phyloP scores from a whole-genome alignment of 2,888 invertebrate species.

The Ashinkailepas kermadecensis region DNA sequence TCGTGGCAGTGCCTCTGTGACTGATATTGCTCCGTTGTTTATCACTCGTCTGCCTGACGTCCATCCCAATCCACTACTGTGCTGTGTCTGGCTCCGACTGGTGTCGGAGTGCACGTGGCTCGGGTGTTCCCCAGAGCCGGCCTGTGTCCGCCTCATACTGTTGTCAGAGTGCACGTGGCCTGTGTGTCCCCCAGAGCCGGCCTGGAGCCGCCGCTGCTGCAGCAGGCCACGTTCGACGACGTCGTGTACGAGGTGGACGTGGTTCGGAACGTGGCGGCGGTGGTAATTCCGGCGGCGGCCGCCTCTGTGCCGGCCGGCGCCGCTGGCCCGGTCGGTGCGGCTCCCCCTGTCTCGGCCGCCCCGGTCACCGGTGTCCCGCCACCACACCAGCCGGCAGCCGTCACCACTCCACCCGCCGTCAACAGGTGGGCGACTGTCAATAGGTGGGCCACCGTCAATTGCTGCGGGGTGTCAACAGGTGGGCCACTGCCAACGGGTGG shows the following conservation, averaged over 20 bases:
- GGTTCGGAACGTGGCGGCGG: slow-evolving; percentile 65
- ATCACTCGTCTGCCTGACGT: too few relatives aligned
- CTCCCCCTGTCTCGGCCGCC: neutral
- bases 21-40: too few relatives aligned
- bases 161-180: neutral
- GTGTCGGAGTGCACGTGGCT: slow-evolving; percentile 8
- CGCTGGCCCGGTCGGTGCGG: neutral
- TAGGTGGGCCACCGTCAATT: neutral
- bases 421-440: neutral
- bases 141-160: neutral
- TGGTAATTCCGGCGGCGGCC: slow-evolving; percentile 2
- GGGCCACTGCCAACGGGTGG: too few relatives aligned
- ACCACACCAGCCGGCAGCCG: too few relatives aligned
- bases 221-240: slow-evolving; percentile 80
- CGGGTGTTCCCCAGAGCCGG: neutral
- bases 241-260: slow-evolving; percentile 71
- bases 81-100: too few relatives aligned
- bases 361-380: neutral
- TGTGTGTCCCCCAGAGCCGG: slow-evolving; percentile 48
- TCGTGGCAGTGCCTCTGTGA: too few relatives aligned
- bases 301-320: neutral
- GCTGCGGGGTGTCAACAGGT: too few relatives aligned
- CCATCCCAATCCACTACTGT: too few relatives aligned
- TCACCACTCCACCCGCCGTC: neutral
- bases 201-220: slow-evolving; percentile 68